Conservation (phyloP, 2,113 vertebrate species). For the Bostrychus sinensis region DNA sequence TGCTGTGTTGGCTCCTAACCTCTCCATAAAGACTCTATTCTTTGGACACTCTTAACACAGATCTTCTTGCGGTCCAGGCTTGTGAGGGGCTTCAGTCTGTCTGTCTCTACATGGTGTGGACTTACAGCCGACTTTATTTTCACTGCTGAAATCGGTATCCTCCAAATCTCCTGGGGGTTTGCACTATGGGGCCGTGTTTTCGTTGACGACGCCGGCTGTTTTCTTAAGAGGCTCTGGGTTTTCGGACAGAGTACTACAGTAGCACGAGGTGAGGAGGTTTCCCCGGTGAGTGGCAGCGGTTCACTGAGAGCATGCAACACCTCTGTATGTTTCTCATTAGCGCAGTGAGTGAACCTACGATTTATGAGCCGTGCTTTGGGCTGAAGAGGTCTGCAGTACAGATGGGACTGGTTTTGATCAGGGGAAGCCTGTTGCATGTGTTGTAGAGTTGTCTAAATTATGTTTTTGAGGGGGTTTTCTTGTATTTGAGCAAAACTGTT, state of each 20-base stretch:
- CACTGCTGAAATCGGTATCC: conserved; percentile 51
- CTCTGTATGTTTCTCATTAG: conserved; percentile 68
- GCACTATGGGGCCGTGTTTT: conserved; percentile 57
- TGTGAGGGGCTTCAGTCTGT: conserved; percentile 38
- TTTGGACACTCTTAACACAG: conserved; percentile 50
- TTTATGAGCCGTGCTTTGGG: conserved; percentile 32
- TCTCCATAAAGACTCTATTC: conserved; percentile 63
- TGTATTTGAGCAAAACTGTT: too few species aligned
- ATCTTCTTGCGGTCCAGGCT: conserved; percentile 35
- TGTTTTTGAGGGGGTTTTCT: conserved; percentile 23
- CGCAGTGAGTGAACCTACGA: conserved; percentile 43
- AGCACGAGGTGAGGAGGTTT: conserved; percentile 38
- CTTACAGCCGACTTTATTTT: conserved; percentile 68
- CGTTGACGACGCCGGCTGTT: conserved; percentile 74
- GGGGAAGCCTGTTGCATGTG: conserved; percentile 26
- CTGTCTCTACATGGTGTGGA: conserved; percentile 50
- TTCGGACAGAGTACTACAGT: conserved; percentile 35
- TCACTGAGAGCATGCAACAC: conserved; percentile 30
- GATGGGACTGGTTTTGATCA: conserved; percentile 59
- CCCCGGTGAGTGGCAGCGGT: conserved; percentile 33
- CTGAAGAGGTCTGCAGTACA: conserved; percentile 43
- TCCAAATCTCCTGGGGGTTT: conserved; percentile 46
- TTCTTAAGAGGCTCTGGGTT: conserved; percentile 35
- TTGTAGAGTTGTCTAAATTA: conserved; percentile 39
- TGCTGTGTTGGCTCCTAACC: conserved; percentile 11